Evolutionary conservation across 2,113 vertebrate species (phyloP), one percentile per base, ranked within the genome.

Genomic region (Procavia capensis): DNA sequence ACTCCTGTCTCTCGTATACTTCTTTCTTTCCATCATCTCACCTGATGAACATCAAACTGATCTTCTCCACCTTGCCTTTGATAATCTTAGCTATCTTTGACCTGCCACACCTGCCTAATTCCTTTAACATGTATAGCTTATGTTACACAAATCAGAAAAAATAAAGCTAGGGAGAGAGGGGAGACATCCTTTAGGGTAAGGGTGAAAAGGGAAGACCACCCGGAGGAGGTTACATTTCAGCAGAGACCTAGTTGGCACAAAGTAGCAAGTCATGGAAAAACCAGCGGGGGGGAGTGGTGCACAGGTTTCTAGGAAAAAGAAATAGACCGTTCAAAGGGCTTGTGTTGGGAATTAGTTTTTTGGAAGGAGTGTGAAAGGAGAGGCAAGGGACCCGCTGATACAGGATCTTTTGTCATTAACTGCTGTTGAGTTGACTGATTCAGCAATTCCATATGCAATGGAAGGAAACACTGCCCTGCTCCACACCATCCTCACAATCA

Each of bases 291-390:
- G 9, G 22, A 8, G 11, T n/a, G n/a, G n/a, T n/a, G n/a, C 1
- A 2, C 27, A 34, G 16, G 57, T 29, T 29, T 13, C 36, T 36
- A 17, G 75, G 36, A 41, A 24, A 66, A 34, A 25, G 36, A 66
- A 8, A 63, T n/a, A 19, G 64, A 0, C 1, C 9, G 0, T 9
- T 10, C 0, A 27, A 3, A 0, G 29, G 24, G 24, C 47, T 43
- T 5, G 36, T 5, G 17, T 50, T 5, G 34, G 8, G 34, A 61
- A 31, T 34, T 6, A 25, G 54, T 27, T n/a, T 34, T 36, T 9
- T 4, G 13, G 20, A 17, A 41, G 47, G 14, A 31, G 5, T 0
- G 1, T n/a, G 68, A 25, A 59, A 8, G 47, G 68, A 34, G 34
- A 75, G 14, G 29, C 4, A 39, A 3, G 17, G 2, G 61, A 39